Evolutionary conservation across 2,113 vertebrate genomes (phyloP), one percentile per base, ranked within the genome.

Genomic region (Cryptomyrus ogoouensis): DNA sequence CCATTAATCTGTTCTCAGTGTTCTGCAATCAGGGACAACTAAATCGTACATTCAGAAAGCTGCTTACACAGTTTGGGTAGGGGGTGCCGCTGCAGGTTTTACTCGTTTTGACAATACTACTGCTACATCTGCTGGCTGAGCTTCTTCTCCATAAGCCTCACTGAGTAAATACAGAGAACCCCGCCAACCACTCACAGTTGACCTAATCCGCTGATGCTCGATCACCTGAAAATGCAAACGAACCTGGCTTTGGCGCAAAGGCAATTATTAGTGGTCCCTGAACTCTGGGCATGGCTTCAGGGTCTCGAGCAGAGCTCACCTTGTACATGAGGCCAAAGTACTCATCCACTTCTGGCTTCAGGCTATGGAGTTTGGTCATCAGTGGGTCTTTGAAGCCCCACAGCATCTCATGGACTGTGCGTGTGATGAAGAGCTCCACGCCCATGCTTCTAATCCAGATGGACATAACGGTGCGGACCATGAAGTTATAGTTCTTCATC

Each of bases 331-430:
- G 94, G 17, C 98, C 98, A 62, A 99, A 99, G 17, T 96, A 89
- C 0, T 97, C 95, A 0, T 97, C 95, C 8, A 99, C 91, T 0
- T 96, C 95, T 0, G 96, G 95, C 24, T 91, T 95, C 84, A 99
- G 3, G 7, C 87, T 0, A 2, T 97, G 96, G 87, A 99, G 19
- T 80, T 96, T 93, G 1, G 95, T 86, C 83, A 99, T 94, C 10
- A 99, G 92, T 27, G 95, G 96, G 93, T 99, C 97, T 90, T 95
- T 97, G 95, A 99, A 99, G 90, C 98, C 98, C 98, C 98, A 99
- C 12, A 99, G 94, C 19, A 98, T 66, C 27, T 99, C 97, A 0
- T 99, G 95, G 1, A 98, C 96, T 0, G 96, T 96, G 91, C 77
- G 97, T 0, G 94, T 96, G 19, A 96, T 94, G 77, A 99, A 99